phyloP scores from a whole-genome alignment of 2,797 vertebrate genomes.

The Spheniscus humboldti region DNA sequence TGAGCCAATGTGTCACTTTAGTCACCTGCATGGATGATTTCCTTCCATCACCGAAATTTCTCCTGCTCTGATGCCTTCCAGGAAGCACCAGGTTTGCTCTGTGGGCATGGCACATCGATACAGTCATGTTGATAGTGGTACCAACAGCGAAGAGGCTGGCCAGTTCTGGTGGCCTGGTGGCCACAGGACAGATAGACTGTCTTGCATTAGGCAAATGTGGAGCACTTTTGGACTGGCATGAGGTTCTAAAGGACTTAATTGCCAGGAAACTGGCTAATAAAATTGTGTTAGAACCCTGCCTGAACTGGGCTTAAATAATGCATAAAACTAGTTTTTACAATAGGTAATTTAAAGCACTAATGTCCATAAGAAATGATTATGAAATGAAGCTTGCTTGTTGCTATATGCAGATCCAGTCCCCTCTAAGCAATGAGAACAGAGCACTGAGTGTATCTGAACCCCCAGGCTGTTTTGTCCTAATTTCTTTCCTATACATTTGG shows the following conservation, averaged over 20 bases:
- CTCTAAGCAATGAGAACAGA: not conserved
- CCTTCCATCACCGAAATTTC: not conserved
- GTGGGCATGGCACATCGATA: not conserved
- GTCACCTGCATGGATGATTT: not conserved
- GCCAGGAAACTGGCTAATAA: not conserved
- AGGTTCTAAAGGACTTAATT: not conserved
- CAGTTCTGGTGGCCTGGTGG: not conserved
- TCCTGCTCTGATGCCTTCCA: not conserved
- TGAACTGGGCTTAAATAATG: not conserved
- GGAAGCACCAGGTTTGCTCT: not conserved
- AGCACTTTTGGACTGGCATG: not conserved
- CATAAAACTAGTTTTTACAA: not conserved
- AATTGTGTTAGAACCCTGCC: not conserved
- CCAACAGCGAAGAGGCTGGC: not conserved
- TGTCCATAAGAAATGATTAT: not conserved
- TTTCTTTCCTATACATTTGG: not conserved
- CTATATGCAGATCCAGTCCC: not conserved
- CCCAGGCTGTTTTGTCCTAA: not conserved
- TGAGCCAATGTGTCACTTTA: not conserved
- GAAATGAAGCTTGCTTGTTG: not conserved
- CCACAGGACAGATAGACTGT: not conserved
- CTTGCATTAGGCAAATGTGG: not conserved
- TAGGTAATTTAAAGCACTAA: not conserved
- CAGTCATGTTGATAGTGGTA: fast-evolving
- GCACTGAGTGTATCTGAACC: not conserved